Evolutionary conservation across 2,797 vertebrate species (phyloP).

Genomic region (Characodon lateralis): DNA sequence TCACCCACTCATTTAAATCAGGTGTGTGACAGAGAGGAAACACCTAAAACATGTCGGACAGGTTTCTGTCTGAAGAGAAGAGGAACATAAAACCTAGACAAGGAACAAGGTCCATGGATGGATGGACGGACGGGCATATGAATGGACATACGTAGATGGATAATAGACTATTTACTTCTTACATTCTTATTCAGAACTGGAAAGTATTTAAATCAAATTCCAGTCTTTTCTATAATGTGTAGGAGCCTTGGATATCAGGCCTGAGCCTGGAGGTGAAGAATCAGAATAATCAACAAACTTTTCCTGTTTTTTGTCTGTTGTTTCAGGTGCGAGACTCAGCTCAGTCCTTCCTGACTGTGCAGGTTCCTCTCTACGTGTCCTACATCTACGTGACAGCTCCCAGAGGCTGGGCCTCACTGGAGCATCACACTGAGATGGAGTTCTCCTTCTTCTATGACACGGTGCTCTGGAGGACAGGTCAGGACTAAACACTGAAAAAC

Average conservation of each 20-base stretch:
- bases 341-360: constrained; percentile 96
- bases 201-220: not conserved
- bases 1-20: too few relatives aligned
- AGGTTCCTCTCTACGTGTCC: constrained; percentile 94
- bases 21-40: too few relatives aligned
- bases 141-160: not conserved
- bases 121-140: not conserved
- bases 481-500: not conserved
- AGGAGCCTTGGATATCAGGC: not conserved
- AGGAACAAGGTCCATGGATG: too few relatives aligned
- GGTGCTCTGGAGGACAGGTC: constrained; percentile 97
- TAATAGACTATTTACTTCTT: not conserved
- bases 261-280: not conserved
- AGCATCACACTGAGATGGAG: constrained; percentile 99
- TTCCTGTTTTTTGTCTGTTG: not conserved
- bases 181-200: not conserved
- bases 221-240: not conserved
- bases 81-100: too few relatives aligned
- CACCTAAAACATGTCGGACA: too few relatives aligned
- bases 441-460: constrained; percentile 99
- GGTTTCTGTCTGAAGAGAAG: too few relatives aligned
- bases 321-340: constrained; percentile 94
- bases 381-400: constrained; percentile 97
- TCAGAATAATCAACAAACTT: not conserved
- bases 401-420: constrained; percentile 95